phyloP scores from a whole-genome alignment of 2,797 vertebrate species.

The Chloroceryle amazona region DNA sequence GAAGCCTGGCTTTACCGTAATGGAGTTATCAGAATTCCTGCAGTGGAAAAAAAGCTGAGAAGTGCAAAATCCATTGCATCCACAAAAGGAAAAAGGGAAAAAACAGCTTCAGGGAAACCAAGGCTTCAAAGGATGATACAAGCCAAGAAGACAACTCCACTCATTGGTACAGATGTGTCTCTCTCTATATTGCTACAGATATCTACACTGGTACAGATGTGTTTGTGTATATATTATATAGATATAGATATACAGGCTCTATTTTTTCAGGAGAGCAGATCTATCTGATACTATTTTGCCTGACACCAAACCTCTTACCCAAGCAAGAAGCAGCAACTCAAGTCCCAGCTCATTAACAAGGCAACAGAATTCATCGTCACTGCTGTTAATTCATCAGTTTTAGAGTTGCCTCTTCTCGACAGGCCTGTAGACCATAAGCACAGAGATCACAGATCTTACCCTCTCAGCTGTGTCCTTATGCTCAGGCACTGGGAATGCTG shows the following conservation, averaged over 20 bases:
- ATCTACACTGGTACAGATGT: too few relatives aligned
- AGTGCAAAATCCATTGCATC: not conserved
- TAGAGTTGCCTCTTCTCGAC: not conserved
- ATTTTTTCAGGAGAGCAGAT: not conserved
- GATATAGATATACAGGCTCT: not conserved
- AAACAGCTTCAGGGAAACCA: not conserved
- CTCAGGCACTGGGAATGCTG: not conserved
- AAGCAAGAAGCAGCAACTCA: not conserved
- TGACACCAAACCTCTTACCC: not conserved
- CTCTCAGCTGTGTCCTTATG: not conserved
- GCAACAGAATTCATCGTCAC: not conserved
- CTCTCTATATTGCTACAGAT: too few relatives aligned
- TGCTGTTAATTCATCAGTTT: not conserved
- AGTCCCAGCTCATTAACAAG: not conserved
- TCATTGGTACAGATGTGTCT: not conserved
- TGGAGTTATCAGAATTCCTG: not conserved
- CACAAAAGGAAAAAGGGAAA: not conserved
- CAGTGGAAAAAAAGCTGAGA: not conserved
- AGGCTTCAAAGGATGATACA: not conserved
- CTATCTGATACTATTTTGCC: not conserved
- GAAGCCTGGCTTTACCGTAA: not conserved
- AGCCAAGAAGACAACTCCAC: not conserved
- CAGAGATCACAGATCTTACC: not conserved
- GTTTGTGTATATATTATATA: too few relatives aligned
- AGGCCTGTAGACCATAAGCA: not conserved